A percentile compares a stretch with the other conserved stretches of the same genome.
phyloP scores from a whole-genome alignment of 2,888 invertebrate species.

The Laspeyria flexula region DNA sequence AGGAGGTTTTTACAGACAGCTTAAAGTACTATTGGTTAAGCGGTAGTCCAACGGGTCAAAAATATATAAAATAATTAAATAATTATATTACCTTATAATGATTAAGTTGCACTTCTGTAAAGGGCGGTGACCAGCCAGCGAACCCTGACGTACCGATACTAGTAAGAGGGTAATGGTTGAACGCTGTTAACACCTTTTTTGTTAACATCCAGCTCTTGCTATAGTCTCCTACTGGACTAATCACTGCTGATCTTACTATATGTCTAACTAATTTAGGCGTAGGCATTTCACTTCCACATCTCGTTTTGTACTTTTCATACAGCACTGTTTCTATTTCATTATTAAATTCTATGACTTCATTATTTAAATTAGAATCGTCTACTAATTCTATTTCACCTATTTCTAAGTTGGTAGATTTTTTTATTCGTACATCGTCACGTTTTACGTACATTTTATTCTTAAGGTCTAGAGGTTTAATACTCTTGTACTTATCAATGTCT shows the following conservation, averaged over 20 bases:
- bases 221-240: conserved; percentile 88
- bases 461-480: conserved; percentile 41
- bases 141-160: conserved; percentile 84
- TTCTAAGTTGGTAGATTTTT: conserved; percentile 50
- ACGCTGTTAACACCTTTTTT: conserved; percentile 88
- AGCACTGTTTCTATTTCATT: conserved; percentile 47
- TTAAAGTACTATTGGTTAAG: too few species aligned
- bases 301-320: conserved; percentile 52
- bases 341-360: conserved; percentile 59
- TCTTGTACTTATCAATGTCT: conserved; percentile 55
- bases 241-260: conserved; percentile 82
- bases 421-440: conserved; percentile 76
- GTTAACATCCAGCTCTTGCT: conserved; percentile 91
- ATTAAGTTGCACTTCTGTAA: conserved; percentile 87
- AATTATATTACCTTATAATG: conserved; percentile 86
- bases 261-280: conserved; percentile 79
- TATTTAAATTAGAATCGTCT: conserved; percentile 54
- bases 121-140: conserved; percentile 85
- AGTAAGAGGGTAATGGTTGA: conserved; percentile 91
- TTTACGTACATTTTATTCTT: conserved; percentile 68
- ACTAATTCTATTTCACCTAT: conserved; percentile 66
- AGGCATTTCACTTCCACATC: conserved; percentile 61
- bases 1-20: too few species aligned
- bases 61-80: too few species aligned
- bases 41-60: too few species aligned